Evolutionary conservation across 2,797 vertebrate species (phyloP), one percentile per base, ranked within the genome.

Genomic region (Sebastes iracundus): DNA sequence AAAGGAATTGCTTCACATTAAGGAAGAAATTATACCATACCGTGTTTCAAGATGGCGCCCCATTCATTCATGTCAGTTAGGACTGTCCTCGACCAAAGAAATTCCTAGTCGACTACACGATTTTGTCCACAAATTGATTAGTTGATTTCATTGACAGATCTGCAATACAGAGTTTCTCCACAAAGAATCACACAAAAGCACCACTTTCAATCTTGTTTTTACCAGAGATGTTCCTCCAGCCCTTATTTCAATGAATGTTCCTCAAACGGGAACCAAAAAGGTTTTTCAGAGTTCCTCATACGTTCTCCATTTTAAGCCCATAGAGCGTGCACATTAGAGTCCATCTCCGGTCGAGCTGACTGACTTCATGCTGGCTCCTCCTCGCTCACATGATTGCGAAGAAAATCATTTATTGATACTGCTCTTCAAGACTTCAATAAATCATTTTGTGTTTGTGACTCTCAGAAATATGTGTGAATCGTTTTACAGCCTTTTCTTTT

Each of bases 141-240:
- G 42, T 46, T 18, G 42, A 46, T 46, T 46, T 46, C 12, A 46
- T 46, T 10, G 42, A 46, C 42, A 0, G 42, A 46, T 46, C 16
- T 46, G 42, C 9, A 46, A 0, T 14, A 14, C 35, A 14, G 35
- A 46, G 42, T 46, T 18, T 46, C 42, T 38, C 35, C 13, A 14
- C 35, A 38, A 14, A 38, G 13, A 38, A 38, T 38, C 35, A 38
- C 35, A 38, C 35, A 38, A 38, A 38, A 38, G 35, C 13, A 38
- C 0, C 35, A 38, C 35, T 6, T 38, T 0, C 0, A 38, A 38
- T 38, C 35, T 38, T 38, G 35, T 38, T 14, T 38, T 38, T 38
- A 33, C 35, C 0, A 38, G 35, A 38, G 35, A 38, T 18, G 42
- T 38, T 38, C 35, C 12, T 38, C 35, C 35, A 38, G 35, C 35